Percentiles rank a stretch among this genome's conserved stretches.
phyloP scores from a whole-genome alignment of 2,113 vertebrate species.

The Phylloscopus trochiloides region DNA sequence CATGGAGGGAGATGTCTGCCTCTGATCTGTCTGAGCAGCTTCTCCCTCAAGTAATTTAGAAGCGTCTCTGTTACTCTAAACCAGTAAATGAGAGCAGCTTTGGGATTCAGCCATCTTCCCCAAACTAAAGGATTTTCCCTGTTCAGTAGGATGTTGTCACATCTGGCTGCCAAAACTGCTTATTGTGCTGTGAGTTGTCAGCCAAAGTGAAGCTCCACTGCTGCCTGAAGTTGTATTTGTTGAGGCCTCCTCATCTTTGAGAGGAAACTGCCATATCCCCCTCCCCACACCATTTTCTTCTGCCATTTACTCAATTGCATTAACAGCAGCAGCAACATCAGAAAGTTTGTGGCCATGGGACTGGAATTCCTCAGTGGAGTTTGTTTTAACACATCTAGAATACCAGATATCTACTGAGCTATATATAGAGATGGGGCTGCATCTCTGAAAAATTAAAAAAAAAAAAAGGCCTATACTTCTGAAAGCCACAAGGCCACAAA shows the following conservation, averaged over 20 bases:
- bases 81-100: not conserved
- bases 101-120: not conserved
- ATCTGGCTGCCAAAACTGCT: not conserved
- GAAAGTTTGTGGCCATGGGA: not conserved
- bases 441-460: not conserved
- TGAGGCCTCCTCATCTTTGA: not conserved
- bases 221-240: not conserved
- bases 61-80: not conserved
- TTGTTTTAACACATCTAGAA: slow-evolving; percentile 5
- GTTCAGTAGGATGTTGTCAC: slow-evolving; percentile 19
- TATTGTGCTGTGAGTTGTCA: not conserved
- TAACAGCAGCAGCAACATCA: not conserved
- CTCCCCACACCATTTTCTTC: not conserved
- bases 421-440: slow-evolving; percentile 32
- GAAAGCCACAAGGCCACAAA: slow-evolving; percentile 70
- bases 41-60: slow-evolving; percentile 32
- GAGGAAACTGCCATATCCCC: not conserved
- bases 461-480: slow-evolving; percentile 51
- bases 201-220: not conserved
- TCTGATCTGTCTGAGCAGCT: slow-evolving; percentile 36
- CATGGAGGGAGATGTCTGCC: slow-evolving; percentile 8
- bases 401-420: not conserved
- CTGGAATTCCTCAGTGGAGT: not conserved
- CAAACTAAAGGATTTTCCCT: not conserved
- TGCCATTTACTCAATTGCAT: not conserved